phyloP scores from a whole-genome alignment of 2,888 invertebrate genomes.

The Orthosia cruda region DNA sequence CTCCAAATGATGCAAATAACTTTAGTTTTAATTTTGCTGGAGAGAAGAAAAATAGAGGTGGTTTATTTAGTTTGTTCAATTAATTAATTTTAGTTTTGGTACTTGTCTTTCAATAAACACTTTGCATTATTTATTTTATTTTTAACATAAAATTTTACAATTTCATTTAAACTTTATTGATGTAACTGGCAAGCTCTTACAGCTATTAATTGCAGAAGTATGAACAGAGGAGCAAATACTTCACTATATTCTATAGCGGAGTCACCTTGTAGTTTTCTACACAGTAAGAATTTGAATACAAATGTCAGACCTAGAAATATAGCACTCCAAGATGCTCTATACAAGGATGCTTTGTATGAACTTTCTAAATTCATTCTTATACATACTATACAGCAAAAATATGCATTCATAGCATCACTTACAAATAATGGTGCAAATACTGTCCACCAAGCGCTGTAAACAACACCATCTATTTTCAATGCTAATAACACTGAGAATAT shows the following conservation, averaged over 20 bases:
- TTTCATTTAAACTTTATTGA: slow-evolving; percentile 85
- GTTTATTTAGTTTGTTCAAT: slow-evolving; percentile 86
- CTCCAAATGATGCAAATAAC: slow-evolving; percentile 71
- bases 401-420: slow-evolving; percentile 97
- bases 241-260: slow-evolving; percentile 97
- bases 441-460: slow-evolving; percentile 95
- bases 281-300: slow-evolving; percentile 97
- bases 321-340: slow-evolving; percentile 96
- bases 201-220: slow-evolving; percentile 97
- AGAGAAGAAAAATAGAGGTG: slow-evolving; percentile 83
- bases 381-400: slow-evolving; percentile 98
- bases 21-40: slow-evolving; percentile 87
- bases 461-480: slow-evolving; percentile 94
- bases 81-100: slow-evolving; percentile 22
- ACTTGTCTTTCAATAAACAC: slow-evolving; percentile 52
- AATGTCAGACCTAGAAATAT: slow-evolving; percentile 96
- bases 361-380: slow-evolving; percentile 97
- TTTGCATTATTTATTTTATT: slow-evolving; percentile 49
- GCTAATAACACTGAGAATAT: slow-evolving; percentile 96
- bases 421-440: slow-evolving; percentile 98
- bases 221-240: slow-evolving; percentile 98
- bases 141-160: slow-evolving; percentile 53
- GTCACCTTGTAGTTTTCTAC: slow-evolving; percentile 96
- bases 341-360: slow-evolving; percentile 95
- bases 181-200: slow-evolving; percentile 98